These are phyloP conservation scores for Phylloscopus trochiloides DNA, from an alignment of 2,113 vertebrate genomes.

Conservation along the genomic window DNA sequence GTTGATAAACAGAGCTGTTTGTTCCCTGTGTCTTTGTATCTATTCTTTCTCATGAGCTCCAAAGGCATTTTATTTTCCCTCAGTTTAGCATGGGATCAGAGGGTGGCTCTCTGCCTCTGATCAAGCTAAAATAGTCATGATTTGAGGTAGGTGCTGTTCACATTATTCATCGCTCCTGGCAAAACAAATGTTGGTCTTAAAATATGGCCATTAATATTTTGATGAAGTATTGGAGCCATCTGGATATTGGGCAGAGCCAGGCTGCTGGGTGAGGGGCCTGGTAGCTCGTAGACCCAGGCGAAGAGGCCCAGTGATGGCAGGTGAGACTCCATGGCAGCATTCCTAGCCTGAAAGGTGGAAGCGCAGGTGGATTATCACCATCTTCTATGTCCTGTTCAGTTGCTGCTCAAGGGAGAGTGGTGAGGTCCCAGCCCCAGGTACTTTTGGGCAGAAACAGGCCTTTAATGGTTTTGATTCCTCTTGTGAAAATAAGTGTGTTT, in stretches of 20 bases:
- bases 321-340: background rate
- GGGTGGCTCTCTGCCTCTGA: background rate
- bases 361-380: fast-evolving
- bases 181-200: slow-evolving; percentile 45
- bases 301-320: background rate
- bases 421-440: background rate
- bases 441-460: background rate
- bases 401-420: background rate
- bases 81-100: background rate
- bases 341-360: background rate
- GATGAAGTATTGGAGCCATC: slow-evolving; percentile 3
- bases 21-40: background rate
- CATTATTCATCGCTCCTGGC: slow-evolving; percentile 39
- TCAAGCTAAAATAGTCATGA: background rate
- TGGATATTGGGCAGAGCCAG: background rate
- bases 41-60: background rate
- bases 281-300: background rate
- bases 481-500: background rate
- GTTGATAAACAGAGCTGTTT: background rate
- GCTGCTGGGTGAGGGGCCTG: background rate
- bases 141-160: background rate
- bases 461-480: background rate
- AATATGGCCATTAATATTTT: slow-evolving; percentile 20
- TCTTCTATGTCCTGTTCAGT: background rate
- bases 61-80: background rate